Conservation (phyloP, 2,113 vertebrate genomes). For the Gorsachius goisagi region DNA sequence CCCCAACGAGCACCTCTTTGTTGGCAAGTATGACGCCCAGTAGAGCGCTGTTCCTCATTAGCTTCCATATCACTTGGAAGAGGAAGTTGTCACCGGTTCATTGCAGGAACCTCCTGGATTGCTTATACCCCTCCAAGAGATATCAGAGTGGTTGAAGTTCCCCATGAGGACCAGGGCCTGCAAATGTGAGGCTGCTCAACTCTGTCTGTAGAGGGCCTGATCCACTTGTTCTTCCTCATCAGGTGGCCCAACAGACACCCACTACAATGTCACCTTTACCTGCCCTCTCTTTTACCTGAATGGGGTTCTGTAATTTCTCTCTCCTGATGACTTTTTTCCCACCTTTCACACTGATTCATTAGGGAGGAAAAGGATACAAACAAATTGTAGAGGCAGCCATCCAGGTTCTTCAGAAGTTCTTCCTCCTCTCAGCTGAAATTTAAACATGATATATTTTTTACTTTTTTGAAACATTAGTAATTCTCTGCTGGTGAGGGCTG, state of each 20-base stretch:
- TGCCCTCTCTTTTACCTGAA: background rate
- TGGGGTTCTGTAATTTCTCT: background rate
- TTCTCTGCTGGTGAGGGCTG: background rate
- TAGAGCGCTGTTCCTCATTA: background rate
- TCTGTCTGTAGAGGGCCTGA: background rate
- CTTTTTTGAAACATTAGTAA: background rate
- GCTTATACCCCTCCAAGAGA: background rate
- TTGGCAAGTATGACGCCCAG: background rate
- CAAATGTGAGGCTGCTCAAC: background rate
- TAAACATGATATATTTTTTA: background rate
- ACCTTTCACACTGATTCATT: background rate
- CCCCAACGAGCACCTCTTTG: background rate
- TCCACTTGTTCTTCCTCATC: background rate
- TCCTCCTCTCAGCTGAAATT: background rate
- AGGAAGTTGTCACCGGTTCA: background rate
- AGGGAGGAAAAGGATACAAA: background rate
- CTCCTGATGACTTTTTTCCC: background rate
- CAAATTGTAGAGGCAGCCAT: background rate
- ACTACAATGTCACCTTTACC: background rate
- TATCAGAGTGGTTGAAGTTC: background rate
- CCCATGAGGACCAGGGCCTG: background rate
- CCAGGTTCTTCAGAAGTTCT: background rate
- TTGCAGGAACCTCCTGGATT: background rate
- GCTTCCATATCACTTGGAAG: background rate
- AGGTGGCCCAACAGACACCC: background rate